These are phyloP conservation scores for Heliopora coerulea DNA, from an alignment of 92 coral and sea anemone genomes.

Conservation along the genomic window DNA sequence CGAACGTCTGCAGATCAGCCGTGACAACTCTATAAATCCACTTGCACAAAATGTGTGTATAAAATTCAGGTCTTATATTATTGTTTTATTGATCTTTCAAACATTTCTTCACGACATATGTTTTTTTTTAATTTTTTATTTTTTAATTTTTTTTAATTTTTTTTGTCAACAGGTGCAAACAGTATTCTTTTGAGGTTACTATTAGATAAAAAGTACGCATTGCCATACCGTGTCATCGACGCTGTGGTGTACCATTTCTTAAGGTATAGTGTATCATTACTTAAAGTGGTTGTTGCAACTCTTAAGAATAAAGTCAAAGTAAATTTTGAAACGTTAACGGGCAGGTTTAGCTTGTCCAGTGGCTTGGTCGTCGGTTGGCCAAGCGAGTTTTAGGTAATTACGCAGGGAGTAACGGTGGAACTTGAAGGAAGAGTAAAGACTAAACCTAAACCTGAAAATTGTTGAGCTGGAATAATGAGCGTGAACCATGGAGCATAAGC, in stretches of 20 bases:
- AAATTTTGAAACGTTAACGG: background rate
- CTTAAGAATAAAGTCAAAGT: background rate
- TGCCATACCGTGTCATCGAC: conserved; percentile 92
- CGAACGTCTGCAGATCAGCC: too few relatives aligned
- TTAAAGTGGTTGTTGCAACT: background rate
- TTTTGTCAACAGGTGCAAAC: conserved; percentile 68
- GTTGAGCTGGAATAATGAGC: too few relatives aligned
- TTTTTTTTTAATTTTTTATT: background rate
- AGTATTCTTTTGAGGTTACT: conserved; percentile 84
- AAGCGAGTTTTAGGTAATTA: too few relatives aligned
- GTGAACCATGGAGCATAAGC: too few relatives aligned
- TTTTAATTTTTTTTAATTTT: background rate
- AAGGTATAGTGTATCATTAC: conserved; percentile 51
- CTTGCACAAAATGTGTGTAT: too few relatives aligned
- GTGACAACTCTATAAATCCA: too few relatives aligned
- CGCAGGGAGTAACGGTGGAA: too few relatives aligned
- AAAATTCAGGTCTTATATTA: too few relatives aligned
- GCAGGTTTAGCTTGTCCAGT: background rate
- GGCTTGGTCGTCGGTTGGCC: too few relatives aligned
- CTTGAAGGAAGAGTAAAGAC: too few relatives aligned
- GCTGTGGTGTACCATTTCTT: conserved; percentile 90
- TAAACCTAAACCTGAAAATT: too few relatives aligned
- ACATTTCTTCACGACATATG: too few relatives aligned
- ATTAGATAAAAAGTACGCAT: conserved; percentile 92
- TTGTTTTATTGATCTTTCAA: background rate